These are phyloP conservation scores for Chaunax sp. DNA, from an alignment of 2,797 vertebrate species.

Conservation along the genomic window DNA sequence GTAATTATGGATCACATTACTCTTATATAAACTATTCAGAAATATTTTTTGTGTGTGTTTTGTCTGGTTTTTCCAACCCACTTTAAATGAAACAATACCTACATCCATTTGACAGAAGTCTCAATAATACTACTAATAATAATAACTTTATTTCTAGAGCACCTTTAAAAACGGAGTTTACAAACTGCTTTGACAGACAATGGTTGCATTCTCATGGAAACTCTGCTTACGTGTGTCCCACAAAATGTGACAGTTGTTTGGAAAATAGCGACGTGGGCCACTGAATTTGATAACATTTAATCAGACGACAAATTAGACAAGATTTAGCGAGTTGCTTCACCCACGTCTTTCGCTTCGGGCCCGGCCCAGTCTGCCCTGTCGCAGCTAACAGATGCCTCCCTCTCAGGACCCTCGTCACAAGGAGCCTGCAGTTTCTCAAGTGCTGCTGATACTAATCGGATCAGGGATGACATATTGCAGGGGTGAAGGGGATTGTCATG, in stretches of 20 bases:
- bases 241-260: too few relatives aligned
- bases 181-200: too few relatives aligned
- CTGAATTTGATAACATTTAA: neutral
- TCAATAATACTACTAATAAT: too few relatives aligned
- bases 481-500: constrained; percentile 87
- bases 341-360: too few relatives aligned
- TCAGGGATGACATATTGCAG: constrained; percentile 89
- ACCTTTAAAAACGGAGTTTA: too few relatives aligned
- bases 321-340: too few relatives aligned
- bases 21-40: neutral
- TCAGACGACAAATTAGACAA: too few relatives aligned
- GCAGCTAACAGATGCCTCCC: constrained; percentile 73
- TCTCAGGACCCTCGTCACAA: constrained; percentile 65
- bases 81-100: too few relatives aligned
- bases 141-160: too few relatives aligned
- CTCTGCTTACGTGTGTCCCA: too few relatives aligned
- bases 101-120: too few relatives aligned
- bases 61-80: neutral
- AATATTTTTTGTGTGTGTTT: constrained; percentile 1
- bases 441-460: constrained; percentile 92
- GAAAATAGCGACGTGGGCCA: neutral
- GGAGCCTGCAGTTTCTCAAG: constrained; percentile 82
- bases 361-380: constrained; percentile 21
- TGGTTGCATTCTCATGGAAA: too few relatives aligned
- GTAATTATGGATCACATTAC: constrained; percentile 9